Conservation (phyloP, 2,113 vertebrate species). For the Leptodactylus fuscus region DNA sequence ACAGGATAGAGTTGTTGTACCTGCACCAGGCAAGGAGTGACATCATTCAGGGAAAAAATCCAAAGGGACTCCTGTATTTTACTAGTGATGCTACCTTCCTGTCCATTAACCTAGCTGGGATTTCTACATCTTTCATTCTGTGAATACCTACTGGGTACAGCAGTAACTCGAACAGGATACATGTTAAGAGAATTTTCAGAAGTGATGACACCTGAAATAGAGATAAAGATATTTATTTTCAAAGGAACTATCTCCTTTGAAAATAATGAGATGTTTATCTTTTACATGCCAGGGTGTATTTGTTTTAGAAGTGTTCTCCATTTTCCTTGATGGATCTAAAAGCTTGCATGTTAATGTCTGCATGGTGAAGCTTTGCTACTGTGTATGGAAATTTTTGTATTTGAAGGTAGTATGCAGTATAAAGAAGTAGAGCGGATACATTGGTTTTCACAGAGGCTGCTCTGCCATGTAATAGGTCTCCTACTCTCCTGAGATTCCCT, state of each 20-base stretch:
- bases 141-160: neutral
- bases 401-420: neutral
- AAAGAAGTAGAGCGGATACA: neutral
- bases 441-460: neutral
- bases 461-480: conserved; percentile 43
- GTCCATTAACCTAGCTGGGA: no score
- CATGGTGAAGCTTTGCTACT: neutral
- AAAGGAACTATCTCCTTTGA: no score
- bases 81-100: neutral
- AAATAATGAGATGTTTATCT: conserved; percentile 11
- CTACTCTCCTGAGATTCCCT: conserved; percentile 5
- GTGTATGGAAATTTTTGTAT: no score
- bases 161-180: neutral
- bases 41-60: no score
- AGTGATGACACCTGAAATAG: neutral
- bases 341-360: neutral
- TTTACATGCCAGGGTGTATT: neutral
- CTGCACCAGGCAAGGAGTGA: neutral
- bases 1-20: neutral
- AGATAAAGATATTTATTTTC: no score
- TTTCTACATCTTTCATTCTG: no score
- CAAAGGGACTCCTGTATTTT: neutral
- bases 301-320: neutral
- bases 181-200: neutral
- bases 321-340: neutral